Percentiles rank a stretch among this genome's conserved stretches.
phyloP scores from a whole-genome alignment of 2,113 vertebrate species.

The Morone saxatilis region DNA sequence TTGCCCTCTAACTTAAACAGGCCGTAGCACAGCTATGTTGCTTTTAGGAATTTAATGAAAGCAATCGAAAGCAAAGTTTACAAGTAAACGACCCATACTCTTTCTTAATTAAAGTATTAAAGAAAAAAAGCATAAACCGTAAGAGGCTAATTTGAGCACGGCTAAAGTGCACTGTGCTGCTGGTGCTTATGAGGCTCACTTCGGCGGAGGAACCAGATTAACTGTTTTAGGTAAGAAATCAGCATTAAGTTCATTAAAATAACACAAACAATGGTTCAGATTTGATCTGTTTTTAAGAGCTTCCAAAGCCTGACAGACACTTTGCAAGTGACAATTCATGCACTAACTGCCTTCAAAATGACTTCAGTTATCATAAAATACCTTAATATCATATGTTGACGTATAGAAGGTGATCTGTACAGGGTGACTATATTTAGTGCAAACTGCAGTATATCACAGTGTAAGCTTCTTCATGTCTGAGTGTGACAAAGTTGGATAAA shows the following conservation, averaged over 20 bases:
- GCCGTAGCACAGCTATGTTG: too few species aligned
- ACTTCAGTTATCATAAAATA: background rate
- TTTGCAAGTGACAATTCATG: too few species aligned
- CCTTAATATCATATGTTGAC: background rate
- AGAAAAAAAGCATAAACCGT: background rate
- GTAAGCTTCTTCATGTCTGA: background rate
- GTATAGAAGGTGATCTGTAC: background rate
- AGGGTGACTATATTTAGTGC: background rate
- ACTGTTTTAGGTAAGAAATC: constrained; percentile 1
- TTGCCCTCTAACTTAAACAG: too few species aligned
- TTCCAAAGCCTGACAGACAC: background rate
- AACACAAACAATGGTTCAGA: background rate
- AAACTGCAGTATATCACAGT: background rate
- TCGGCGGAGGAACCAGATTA: background rate
- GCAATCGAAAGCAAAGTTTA: too few species aligned
- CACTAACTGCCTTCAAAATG: background rate
- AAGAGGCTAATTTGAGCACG: background rate
- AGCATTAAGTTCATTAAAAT: background rate
- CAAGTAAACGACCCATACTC: too few species aligned
- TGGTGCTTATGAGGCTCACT: background rate
- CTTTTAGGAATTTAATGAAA: too few species aligned
- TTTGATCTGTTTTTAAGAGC: background rate
- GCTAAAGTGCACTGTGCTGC: background rate
- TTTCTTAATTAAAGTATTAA: background rate
- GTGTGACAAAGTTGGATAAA: background rate